Conservation (phyloP, 2,888 invertebrate genomes). For the Beris morrisii region DNA sequence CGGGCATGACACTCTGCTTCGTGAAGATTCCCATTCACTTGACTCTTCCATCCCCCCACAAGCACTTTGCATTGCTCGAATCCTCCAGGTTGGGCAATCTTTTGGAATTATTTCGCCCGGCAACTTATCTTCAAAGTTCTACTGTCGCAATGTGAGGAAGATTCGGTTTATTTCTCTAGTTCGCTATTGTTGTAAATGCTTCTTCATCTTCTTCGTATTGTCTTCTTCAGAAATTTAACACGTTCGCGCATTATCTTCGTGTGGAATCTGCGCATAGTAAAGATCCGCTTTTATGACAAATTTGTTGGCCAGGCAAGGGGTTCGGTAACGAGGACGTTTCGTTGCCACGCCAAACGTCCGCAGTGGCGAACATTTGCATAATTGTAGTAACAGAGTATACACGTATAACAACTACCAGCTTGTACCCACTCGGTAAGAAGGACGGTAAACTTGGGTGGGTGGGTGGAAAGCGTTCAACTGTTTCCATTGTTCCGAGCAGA, state of each 20-base stretch:
- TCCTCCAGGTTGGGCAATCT: neutral
- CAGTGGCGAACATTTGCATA: conserved; percentile 21
- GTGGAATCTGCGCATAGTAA: too few relatives aligned
- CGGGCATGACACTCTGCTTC: neutral
- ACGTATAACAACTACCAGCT: neutral
- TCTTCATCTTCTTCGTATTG: neutral
- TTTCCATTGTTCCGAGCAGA: conserved; percentile 14
- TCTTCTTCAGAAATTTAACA: neutral
- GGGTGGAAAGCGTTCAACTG: conserved; percentile 18
- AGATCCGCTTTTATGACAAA: too few relatives aligned
- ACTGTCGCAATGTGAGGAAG: too few relatives aligned
- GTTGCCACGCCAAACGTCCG: conserved; percentile 2
- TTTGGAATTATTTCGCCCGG: neutral
- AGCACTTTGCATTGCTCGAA: neutral
- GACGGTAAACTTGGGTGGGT: conserved; percentile 4
- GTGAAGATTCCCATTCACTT: neutral
- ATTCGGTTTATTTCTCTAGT: too few relatives aligned
- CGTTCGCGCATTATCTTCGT: neutral
- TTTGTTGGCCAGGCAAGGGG: too few relatives aligned
- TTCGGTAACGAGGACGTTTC: neutral
- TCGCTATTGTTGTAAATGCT: neutral
- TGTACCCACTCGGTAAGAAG: neutral
- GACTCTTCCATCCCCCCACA: neutral
- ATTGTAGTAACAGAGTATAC: conserved; percentile 5
- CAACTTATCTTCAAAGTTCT: too few relatives aligned